Conservation (phyloP, 2,113 vertebrate genomes). For the pig (Sus scrofa) region DNA sequence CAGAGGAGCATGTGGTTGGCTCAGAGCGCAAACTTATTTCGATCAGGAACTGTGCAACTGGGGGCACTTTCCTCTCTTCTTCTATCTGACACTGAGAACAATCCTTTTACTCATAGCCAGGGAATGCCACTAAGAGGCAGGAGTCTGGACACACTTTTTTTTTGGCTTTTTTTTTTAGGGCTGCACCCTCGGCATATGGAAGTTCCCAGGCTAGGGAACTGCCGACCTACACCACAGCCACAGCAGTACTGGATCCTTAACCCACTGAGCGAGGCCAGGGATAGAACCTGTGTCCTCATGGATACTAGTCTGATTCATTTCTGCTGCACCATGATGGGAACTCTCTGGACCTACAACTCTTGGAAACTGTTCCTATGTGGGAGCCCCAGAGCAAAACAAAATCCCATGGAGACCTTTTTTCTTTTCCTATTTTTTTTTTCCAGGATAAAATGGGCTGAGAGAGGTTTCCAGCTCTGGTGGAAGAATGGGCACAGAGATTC, state of each 20-base stretch:
- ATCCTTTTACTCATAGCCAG: not conserved
- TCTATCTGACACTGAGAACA: not conserved
- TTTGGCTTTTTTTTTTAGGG: no score
- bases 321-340: no score
- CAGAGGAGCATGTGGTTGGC: accelerated
- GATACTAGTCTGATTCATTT: no score
- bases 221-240: no score
- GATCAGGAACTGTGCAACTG: not conserved
- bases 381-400: not conserved
- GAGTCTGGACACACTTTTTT: not conserved
- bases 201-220: no score
- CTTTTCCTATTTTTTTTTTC: not conserved
- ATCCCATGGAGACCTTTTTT: slow-evolving; percentile 8
- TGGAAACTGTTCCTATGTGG: not conserved
- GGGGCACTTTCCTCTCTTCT: not conserved
- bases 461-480: not conserved
- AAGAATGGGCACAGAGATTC: not conserved
- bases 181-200: no score
- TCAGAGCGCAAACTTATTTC: not conserved
- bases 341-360: not conserved
- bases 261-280: no score
- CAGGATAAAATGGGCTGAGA: not conserved
- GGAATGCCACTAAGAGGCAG: not conserved
- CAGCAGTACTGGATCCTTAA: no score
- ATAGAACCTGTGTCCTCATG: no score